Evolutionary conservation across 2,797 vertebrate genomes (phyloP).

Genomic region (Crypturellus tataupa): DNA sequence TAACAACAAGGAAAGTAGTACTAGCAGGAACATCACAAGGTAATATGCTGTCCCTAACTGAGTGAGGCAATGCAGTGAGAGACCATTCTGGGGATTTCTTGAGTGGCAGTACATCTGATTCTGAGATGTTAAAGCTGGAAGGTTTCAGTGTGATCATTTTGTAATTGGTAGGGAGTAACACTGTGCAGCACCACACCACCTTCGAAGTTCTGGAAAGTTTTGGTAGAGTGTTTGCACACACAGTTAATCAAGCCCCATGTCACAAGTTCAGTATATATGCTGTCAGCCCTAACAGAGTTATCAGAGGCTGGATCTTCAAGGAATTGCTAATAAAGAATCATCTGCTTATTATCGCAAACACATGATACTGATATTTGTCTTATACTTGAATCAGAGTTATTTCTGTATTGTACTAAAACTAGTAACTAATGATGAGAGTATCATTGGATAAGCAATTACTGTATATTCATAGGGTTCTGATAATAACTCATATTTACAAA

Average conservation of each 20-base stretch:
- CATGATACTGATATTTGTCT: not conserved
- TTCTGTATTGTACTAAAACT: not conserved
- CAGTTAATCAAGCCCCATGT: too few relatives aligned
- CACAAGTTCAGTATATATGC: too few relatives aligned
- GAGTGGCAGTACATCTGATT: not conserved
- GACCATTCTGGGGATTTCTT: too few relatives aligned
- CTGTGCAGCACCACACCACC: not conserved
- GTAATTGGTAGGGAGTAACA: not conserved
- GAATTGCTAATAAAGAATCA: not conserved
- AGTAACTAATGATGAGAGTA: not conserved
- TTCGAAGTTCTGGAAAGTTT: too few relatives aligned
- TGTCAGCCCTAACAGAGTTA: not conserved
- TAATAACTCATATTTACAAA: not conserved
- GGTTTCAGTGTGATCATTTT: not conserved
- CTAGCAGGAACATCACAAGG: not conserved
- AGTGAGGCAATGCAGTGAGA: too few relatives aligned
- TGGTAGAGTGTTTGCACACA: too few relatives aligned
- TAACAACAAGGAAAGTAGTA: not conserved
- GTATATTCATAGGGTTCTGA: fast-evolving
- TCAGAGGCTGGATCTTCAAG: not conserved
- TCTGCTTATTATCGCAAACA: not conserved
- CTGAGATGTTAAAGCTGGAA: not conserved
- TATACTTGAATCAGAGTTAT: not conserved
- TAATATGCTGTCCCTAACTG: not conserved
- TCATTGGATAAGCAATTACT: not conserved